Base-by-base conservation (phyloP, 2,113 vertebrate species). In the Corythaixoides concolor region DNA sequence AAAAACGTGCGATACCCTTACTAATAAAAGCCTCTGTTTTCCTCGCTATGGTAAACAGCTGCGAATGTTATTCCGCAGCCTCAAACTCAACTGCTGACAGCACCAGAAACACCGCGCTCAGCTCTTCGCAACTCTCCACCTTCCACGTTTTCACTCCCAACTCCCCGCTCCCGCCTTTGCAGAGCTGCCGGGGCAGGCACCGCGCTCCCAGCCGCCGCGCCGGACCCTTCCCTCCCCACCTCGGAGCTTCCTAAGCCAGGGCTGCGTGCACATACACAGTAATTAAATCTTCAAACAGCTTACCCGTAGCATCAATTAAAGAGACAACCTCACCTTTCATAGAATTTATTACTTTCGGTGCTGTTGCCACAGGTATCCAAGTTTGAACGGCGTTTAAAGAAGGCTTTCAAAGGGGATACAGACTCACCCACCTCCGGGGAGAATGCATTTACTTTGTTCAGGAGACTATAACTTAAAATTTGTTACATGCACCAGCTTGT, bases 401-500 rank as follows among this genome's bases (percentile, higher is more conserved):
- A 18, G 35, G 53, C 12, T 87, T 97, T 97, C 96, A 97, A 97
- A 97, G 88, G 90, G 77, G 77, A 76, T 39, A 24, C 12, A 43
- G 93, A 74, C 81, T 91, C 67, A 8, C 88, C 91, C 90, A 22
- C 94, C 97, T 96, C 70, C 87, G 23, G 97, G 96, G 89, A 91
- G 85, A 95, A 96, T 11, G 78, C 84, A 32, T 69, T 81, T 35
- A 60, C 97, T 97, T 97, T 97, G 95, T 96, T 97, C 92, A 63
- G 41, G 9, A 91, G 82, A 72, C 85, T 93, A 52, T 55, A 96
- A 89, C 89, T 96, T 95, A 43, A 66, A 92, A 62, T 80, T 18
- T 89, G 91, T 69, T 94, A 93, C 96, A 67, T 91, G 97, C 96
- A 88, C 76, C 92, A 69, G 93, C 97, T 97, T 97, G 97, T 90